Evolutionary conservation across 1,140 invertebrate genomes (phyloP).

Genomic region (Bradysia coprophila): DNA sequence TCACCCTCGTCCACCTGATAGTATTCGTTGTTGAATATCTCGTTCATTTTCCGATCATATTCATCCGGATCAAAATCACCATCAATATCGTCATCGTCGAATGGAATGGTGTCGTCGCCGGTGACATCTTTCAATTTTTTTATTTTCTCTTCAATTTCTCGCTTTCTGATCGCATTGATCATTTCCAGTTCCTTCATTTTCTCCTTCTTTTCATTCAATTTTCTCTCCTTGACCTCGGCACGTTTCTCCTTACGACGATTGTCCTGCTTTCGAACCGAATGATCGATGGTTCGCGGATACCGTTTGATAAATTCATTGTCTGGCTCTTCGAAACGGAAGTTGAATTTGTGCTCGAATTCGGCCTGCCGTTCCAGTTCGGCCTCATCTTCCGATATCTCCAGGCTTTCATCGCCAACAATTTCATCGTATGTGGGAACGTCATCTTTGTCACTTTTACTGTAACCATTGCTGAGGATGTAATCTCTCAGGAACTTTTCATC

Average conservation of each 20-base stretch:
- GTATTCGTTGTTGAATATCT: constrained; percentile 73
- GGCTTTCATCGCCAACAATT: constrained; percentile 42
- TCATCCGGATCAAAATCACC: constrained; percentile 87
- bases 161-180: constrained; percentile 69
- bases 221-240: constrained; percentile 53
- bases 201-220: constrained; percentile 60
- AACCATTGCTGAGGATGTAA: constrained; percentile 79
- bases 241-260: constrained; percentile 59
- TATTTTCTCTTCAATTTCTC: constrained; percentile 83
- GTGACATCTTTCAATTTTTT: constrained; percentile 77
- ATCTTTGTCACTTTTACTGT: constrained; percentile 30
- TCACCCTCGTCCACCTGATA: constrained; percentile 53
- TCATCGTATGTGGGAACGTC: constrained; percentile 48
- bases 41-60: constrained; percentile 73
- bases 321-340: constrained; percentile 93
- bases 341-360: constrained; percentile 88
- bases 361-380: constrained; percentile 60
- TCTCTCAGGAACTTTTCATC: constrained; percentile 81
- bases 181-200: constrained; percentile 75
- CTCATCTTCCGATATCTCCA: constrained; percentile 64
- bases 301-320: constrained; percentile 83
- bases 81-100: constrained; percentile 51
- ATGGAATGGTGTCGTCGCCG: constrained; percentile 46
- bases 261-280: constrained; percentile 64
- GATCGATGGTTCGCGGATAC: constrained; percentile 75